Evolutionary conservation across 2,797 vertebrate species (phyloP).

Genomic region (Alca torda): DNA sequence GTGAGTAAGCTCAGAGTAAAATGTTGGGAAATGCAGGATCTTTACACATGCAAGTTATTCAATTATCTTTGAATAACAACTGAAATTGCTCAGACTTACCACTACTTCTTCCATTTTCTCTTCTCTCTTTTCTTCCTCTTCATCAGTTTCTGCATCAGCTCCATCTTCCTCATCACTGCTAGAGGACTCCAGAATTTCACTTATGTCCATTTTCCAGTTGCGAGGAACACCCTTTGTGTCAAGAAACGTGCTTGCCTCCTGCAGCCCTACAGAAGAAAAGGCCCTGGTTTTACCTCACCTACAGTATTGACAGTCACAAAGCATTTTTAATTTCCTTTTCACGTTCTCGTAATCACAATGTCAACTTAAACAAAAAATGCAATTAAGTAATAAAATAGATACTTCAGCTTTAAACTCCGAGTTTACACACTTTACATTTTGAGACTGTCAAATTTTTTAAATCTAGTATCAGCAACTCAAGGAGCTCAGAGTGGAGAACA

Average conservation of each 20-base stretch:
- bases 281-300: neutral
- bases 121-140: slow-evolving; percentile 80
- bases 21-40: neutral
- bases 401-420: neutral
- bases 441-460: neutral
- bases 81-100: slow-evolving; percentile 56
- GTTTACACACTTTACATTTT: neutral
- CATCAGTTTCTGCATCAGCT: slow-evolving; percentile 78
- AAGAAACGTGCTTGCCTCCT: slow-evolving; percentile 84
- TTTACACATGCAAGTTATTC: neutral
- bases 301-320: neutral
- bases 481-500: neutral
- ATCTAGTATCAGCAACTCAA: accelerated
- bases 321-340: neutral
- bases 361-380: neutral
- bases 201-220: slow-evolving; percentile 97
- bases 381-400: neutral
- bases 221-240: slow-evolving; percentile 82
- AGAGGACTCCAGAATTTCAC: slow-evolving; percentile 94
- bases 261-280: slow-evolving; percentile 79
- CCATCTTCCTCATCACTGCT: slow-evolving; percentile 91
- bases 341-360: neutral
- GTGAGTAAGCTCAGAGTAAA: neutral
- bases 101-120: slow-evolving; percentile 81
- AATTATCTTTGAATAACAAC: neutral